Conservation (phyloP, 1,140 invertebrate species). For the Euglossa dilemma region DNA sequence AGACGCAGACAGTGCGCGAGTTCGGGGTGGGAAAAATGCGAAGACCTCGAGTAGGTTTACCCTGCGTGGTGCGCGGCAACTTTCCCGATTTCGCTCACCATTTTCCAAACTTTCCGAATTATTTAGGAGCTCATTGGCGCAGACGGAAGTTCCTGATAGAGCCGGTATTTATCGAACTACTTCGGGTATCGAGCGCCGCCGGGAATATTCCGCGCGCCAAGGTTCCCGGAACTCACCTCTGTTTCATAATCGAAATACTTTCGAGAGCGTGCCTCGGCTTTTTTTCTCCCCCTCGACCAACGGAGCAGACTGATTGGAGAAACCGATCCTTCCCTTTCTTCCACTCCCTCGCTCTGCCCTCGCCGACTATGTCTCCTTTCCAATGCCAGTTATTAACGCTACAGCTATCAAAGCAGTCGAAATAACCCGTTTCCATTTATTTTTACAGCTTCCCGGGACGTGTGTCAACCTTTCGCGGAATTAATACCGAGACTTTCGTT, state of each 20-base stretch:
- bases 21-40: no score
- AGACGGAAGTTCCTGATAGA: conserved; percentile 12
- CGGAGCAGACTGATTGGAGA: background rate
- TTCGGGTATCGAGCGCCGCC: conserved; percentile 23
- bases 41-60: background rate
- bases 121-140: conserved; percentile 22
- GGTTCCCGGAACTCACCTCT: background rate
- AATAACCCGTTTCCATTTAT: no score
- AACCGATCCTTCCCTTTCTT: no score
- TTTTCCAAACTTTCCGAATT: conserved; percentile 35
- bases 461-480: no score
- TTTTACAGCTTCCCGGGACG: no score
- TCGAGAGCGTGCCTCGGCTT: background rate
- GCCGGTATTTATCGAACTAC: conserved; percentile 33
- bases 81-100: background rate
- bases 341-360: no score
- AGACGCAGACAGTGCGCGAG: no score
- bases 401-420: no score
- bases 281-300: background rate
- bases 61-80: background rate
- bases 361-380: no score
- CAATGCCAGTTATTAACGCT: no score
- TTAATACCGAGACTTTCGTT: no score
- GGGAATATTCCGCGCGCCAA: conserved; percentile 19
- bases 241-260: conserved; percentile 43